phyloP scores from a whole-genome alignment of 2,888 invertebrate species.

The Lepidocyrtoides sp. region DNA sequence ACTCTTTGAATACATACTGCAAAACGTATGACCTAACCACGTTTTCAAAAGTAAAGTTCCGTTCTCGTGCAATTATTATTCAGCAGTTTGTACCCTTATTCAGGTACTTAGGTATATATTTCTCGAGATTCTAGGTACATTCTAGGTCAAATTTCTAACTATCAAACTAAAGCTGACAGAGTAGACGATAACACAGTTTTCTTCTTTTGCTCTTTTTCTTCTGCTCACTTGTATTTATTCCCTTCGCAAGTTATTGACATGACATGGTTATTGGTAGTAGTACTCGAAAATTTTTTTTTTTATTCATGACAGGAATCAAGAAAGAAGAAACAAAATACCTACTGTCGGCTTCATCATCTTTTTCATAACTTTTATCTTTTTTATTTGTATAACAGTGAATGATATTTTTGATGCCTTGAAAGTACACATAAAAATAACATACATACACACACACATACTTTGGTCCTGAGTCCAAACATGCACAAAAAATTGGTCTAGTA shows the following conservation, averaged over 20 bases:
- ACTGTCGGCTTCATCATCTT: conserved; percentile 23
- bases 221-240: conserved; percentile 9
- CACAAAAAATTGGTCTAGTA: conserved; percentile 19
- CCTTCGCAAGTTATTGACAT: conserved; percentile 45
- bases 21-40: too few species aligned
- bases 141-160: neutral
- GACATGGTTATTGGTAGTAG: neutral
- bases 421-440: too few species aligned
- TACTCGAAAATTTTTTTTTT: neutral
- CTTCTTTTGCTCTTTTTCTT: neutral
- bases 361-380: conserved; percentile 40
- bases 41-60: too few species aligned
- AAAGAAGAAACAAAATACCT: conserved; percentile 26
- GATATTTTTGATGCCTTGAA: neutral
- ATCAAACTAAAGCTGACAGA: neutral
- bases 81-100: too few species aligned
- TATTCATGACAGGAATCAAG: neutral
- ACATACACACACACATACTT: neutral
- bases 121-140: too few species aligned
- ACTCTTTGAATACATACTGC: too few species aligned
- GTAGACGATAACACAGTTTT: too few species aligned
- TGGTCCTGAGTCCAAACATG: conserved; percentile 23
- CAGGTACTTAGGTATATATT: too few species aligned
- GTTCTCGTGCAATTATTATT: neutral
- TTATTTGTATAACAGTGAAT: conserved; percentile 19